Evolutionary conservation across 2,113 vertebrate genomes (phyloP).

Genomic region (Rattus norvegicus): GRCr8 NC_086023.1:50443501-50444000

Average conservation of each 20-base stretch:
- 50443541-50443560: not conserved
- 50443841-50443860: conserved; percentile 37
- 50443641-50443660: not conserved
- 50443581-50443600: not conserved
- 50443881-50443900: not conserved
- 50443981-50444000: conserved; percentile 27
- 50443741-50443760: not conserved
- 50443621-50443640: not conserved
- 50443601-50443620: not conserved
- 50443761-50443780: not conserved
- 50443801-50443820: not conserved
- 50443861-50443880: not conserved
- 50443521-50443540: not conserved
- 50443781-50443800: not conserved
- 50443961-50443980: conserved; percentile 4
- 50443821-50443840: not conserved
- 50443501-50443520: not conserved
- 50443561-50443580: not conserved
- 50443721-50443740: not conserved
- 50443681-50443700: not conserved
- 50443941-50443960: not conserved
- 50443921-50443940: not conserved
- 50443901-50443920: not conserved
- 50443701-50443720: not conserved
- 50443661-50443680: not conserved